Evolutionary conservation across 2,888 invertebrate genomes (phyloP), one percentile per base, ranked within the genome.

Genomic region (Folsomia candida): DNA sequence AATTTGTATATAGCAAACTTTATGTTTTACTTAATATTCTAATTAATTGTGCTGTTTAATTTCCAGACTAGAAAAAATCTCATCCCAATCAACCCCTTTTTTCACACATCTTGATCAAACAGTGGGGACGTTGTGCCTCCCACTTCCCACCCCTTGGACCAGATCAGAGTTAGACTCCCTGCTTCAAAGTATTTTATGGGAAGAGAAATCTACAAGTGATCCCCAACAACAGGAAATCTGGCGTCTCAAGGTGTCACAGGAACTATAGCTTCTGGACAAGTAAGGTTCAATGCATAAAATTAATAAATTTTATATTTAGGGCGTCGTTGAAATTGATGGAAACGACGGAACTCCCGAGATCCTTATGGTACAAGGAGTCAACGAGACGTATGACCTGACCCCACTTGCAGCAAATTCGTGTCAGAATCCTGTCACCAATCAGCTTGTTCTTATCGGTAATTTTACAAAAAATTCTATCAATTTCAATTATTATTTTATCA

Each of bases 341-440:
- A 20, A 63, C 29, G 29, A 18, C 63, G 11, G 14, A 6, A 22
- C 29, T 67, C 9, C 67, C 75, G n/a, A n/a, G n/a, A 0, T 57
- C 9, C 28, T 74, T 18, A 79, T 79, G 79, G 73, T 79, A 54
- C 79, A 79, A 74, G 78, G 78, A 60, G 79, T 79, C 4, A 79
- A 78, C 69, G 72, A 79, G 22, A 79, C 78, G 9, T 79, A 79
- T 66, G 79, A 78, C 65, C 22, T 78, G 20, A 78, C 69, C 20
- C 37, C 20, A 51, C n/a, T n/a, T n/a, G n/a, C n/a, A n/a, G n/a
- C n/a, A n/a, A n/a, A n/a, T n/a, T n/a, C n/a, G n/a, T n/a, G n/a
- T n/a, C n/a, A n/a, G n/a, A n/a, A n/a, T n/a, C n/a, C n/a, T n/a
- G n/a, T n/a, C n/a, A n/a, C 27, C 4, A 71, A 70, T 63, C 68